Evolutionary conservation across 2,113 vertebrate species (phyloP).

Genomic region (Bubalus kerabau): DNA sequence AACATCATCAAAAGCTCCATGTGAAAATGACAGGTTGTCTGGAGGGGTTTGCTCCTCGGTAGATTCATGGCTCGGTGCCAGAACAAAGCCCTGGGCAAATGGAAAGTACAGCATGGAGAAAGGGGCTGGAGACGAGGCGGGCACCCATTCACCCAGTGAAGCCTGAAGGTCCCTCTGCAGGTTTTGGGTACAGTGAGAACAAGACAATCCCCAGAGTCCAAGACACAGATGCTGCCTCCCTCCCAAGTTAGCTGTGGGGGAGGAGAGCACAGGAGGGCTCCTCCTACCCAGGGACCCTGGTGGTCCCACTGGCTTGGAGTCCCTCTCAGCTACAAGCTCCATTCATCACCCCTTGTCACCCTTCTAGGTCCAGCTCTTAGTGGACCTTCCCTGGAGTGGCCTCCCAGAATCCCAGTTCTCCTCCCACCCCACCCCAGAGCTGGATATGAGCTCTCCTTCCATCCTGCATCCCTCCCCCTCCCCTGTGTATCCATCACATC

Average conservation of each 20-base stretch:
- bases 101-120: background rate
- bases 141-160: background rate
- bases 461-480: background rate
- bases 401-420: background rate
- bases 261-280: background rate
- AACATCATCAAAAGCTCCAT: background rate
- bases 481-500: background rate
- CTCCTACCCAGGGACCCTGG: background rate
- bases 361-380: background rate
- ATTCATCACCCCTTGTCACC: background rate
- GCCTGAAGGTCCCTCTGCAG: background rate
- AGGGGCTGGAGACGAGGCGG: background rate
- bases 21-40: background rate
- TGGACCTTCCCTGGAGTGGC: too few relatives aligned
- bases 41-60: background rate
- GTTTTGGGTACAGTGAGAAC: background rate
- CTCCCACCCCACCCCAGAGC: too few relatives aligned
- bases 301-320: background rate
- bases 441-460: background rate
- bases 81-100: background rate
- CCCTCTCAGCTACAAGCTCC: background rate
- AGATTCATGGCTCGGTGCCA: background rate
- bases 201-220: background rate
- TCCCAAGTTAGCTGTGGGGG: background rate
- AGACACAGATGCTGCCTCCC: background rate